Evolutionary conservation across 2,797 vertebrate species (phyloP), one percentile per base, ranked within the genome.

Genomic region (Rhynchonycteris naso): DNA sequence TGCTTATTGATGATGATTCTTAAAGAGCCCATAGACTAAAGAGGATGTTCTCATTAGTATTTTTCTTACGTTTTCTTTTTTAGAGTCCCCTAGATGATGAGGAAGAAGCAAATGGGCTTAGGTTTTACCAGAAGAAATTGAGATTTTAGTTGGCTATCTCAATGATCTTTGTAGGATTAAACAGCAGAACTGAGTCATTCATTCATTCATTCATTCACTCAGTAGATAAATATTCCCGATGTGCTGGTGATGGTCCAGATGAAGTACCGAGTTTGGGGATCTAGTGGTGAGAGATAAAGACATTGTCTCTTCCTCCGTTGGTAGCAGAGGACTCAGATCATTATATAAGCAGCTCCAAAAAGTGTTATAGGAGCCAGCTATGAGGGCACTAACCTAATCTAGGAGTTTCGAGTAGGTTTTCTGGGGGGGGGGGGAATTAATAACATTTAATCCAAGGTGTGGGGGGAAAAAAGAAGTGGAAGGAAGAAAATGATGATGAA

Each of bases 1-100:
- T 94, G 66, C 16, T 61, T 65, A 78, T 79, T 81, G 66, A 43
- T 82, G 61, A 80, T 75, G 33, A 92, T 74, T 90, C 35, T 83
- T 93, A 86, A 66, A 85, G 47, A 47, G 18, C 3, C 78, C 52
- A 12, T 83, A 87, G 68, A 90, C 59, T 74, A 38, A 87, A 95
- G 63, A 88, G 56, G 22, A 65, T 91, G 30, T 79, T 83, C 33
- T 43, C 58, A 22, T 52, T 69, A 43, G 26, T 21, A 33, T 38
- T 43, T 59, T 89, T 30, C n/a, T 28, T 78, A 78, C 56, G 21
- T 72, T 26, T 61, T 63, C 26, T n/a, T 88, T 43, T 21, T 5
- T 11, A n/a, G 79, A 86, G 35, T 69, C 7, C 14, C 75, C n/a
- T 19, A 90, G 84, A 66, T 93, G 52, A 56, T 74, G 54, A 92